These are phyloP conservation scores for Nycteola revayana DNA, from an alignment of 2,888 invertebrate species.

Conservation along the genomic window DNA sequence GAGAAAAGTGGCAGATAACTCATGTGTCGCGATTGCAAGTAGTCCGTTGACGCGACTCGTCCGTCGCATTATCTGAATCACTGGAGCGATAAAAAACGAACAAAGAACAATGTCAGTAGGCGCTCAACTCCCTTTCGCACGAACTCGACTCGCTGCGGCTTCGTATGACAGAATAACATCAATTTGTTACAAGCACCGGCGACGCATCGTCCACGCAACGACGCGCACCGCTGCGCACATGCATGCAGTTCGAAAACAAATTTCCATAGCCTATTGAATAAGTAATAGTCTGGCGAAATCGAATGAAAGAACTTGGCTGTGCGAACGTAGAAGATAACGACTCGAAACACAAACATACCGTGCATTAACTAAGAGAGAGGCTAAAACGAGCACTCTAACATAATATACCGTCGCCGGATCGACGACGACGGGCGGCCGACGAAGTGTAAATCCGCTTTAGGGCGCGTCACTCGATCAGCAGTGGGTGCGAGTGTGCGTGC, in stretches of 20 bases:
- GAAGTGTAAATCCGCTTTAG: conserved; percentile 60
- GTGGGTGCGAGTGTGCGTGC: conserved; percentile 57
- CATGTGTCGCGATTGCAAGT: conserved; percentile 51
- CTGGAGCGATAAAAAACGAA: conserved; percentile 77
- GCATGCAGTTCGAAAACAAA: conserved; percentile 58
- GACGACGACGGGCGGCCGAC: conserved; percentile 30
- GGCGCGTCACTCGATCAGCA: conserved; percentile 47
- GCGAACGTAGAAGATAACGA: conserved; percentile 6
- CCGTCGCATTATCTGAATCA: conserved; percentile 72
- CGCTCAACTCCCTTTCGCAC: conserved; percentile 73
- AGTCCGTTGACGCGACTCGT: conserved; percentile 46
- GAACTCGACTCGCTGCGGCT: conserved; percentile 58
- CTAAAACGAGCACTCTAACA: conserved; percentile 21
- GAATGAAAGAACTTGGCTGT: conserved; percentile 46
- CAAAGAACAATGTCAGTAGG: conserved; percentile 78
- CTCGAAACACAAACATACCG: conserved; percentile 18
- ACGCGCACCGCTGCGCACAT: conserved; percentile 53
- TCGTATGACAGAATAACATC: conserved; percentile 71
- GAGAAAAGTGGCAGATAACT: conserved; percentile 75
- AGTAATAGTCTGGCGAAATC: conserved; percentile 63
- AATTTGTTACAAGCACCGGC: conserved; percentile 53
- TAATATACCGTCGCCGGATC: conserved; percentile 25
- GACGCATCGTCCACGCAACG: conserved; percentile 47
- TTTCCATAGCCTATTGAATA: conserved; percentile 63
- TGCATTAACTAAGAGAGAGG: conserved; percentile 29